phyloP scores from a whole-genome alignment of 2,888 invertebrate genomes.

The Tipula vernalis region DNA sequence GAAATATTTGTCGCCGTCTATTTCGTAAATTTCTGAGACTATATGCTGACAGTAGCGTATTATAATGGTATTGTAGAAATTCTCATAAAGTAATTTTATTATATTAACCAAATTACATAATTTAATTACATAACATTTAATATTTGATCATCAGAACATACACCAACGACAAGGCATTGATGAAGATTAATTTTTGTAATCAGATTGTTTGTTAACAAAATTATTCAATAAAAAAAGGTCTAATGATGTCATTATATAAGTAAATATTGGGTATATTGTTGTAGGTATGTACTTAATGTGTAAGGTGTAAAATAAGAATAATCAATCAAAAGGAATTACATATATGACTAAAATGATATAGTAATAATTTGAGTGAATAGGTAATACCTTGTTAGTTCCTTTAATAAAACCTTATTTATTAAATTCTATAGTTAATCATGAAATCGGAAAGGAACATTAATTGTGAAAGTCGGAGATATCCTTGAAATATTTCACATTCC shows the following conservation, averaged over 20 bases:
- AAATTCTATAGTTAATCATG: too few relatives aligned
- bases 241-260: background rate
- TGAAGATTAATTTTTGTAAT: background rate
- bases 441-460: too few relatives aligned
- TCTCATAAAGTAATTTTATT: background rate
- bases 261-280: background rate
- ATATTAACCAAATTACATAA: background rate
- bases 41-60: background rate
- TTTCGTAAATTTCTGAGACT: background rate
- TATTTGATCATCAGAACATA: background rate
- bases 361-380: too few relatives aligned
- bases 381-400: too few relatives aligned
- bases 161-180: background rate
- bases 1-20: background rate
- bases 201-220: background rate
- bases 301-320: background rate
- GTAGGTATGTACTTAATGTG: background rate
- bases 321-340: background rate
- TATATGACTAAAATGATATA: background rate
- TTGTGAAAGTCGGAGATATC: too few relatives aligned
- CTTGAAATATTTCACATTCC: too few relatives aligned
- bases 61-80: background rate
- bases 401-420: too few relatives aligned
- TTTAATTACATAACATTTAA: background rate
- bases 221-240: background rate